These are phyloP conservation scores for Lagodon rhomboides DNA, from an alignment of 2,797 vertebrate species.

Conservation along the genomic window DNA sequence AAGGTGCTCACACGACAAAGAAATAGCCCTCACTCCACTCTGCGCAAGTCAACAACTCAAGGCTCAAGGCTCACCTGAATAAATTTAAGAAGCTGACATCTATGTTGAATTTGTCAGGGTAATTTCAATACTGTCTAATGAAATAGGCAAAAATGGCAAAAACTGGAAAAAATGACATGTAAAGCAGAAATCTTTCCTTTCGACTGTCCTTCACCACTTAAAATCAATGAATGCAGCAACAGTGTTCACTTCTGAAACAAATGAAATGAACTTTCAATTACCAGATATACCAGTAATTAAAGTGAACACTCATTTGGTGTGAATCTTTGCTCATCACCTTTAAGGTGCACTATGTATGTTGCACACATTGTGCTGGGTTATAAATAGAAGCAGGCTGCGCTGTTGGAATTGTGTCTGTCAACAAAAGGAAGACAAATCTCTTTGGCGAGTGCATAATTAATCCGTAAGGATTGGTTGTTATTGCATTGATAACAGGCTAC, in stretches of 20 bases:
- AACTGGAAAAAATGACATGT: background rate
- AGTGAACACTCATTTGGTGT: background rate
- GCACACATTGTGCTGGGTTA: constrained; percentile 33
- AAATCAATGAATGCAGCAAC: background rate
- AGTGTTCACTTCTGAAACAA: constrained; percentile 5
- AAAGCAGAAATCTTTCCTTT: background rate
- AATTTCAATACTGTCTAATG: background rate
- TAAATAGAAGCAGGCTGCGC: constrained; percentile 7
- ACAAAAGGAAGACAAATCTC: background rate
- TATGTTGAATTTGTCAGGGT: background rate
- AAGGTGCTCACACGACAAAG: background rate
- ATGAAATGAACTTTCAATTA: background rate
- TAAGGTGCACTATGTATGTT: constrained; percentile 1
- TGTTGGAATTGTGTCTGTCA: background rate
- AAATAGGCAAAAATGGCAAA: background rate
- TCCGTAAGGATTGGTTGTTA: background rate
- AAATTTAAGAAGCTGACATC: background rate
- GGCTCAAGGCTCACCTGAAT: background rate
- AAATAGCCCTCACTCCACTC: background rate
- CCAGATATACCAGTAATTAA: too few species aligned
- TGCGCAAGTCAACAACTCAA: constrained; percentile 19
- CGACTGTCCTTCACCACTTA: background rate
- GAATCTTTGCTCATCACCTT: constrained; percentile 40
- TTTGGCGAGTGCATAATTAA: background rate
- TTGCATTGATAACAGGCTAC: constrained; percentile 9